Conservation (phyloP, 2,113 vertebrate species). For the Ceyx margarethae region DNA sequence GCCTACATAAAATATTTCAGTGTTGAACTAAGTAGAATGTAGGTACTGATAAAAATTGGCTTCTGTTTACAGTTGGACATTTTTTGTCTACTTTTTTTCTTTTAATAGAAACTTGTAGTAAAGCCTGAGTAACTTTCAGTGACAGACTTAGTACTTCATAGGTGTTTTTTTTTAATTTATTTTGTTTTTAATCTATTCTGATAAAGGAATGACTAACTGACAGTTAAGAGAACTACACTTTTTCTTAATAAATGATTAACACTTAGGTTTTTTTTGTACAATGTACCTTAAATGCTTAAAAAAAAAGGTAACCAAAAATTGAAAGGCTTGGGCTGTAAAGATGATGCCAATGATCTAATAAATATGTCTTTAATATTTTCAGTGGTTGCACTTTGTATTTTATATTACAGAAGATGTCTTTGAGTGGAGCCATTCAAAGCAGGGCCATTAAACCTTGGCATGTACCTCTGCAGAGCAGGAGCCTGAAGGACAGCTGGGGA, state of each 20-base stretch:
- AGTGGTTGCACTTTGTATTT: not conserved
- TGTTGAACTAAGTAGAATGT: not conserved
- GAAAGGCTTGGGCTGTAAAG: not conserved
- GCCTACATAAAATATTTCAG: not conserved
- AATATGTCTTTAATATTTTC: not conserved
- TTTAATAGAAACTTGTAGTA: not conserved
- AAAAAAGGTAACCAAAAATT: not conserved
- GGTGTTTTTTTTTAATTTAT: not conserved
- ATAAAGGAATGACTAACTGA: not conserved
- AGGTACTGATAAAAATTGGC: not conserved
- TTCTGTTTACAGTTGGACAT: not conserved
- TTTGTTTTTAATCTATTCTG: not conserved
- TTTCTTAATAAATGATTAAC: no score
- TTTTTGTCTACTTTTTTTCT: not conserved
- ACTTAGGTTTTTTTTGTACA: not conserved
- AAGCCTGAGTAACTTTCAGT: not conserved
- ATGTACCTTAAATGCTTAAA: not conserved
- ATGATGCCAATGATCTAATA: not conserved
- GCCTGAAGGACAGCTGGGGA: fast-evolving
- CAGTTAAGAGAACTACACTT: not conserved
- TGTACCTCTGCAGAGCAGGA: not conserved
- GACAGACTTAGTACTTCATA: not conserved
- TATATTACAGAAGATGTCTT: not conserved
- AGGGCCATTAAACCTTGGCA: not conserved
- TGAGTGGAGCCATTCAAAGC: not conserved